A percentile compares a stretch with the other conserved stretches of the same genome.
Evolutionary conservation across 2,797 vertebrate genomes (phyloP).

Genomic region (Esox masquinongy): DNA sequence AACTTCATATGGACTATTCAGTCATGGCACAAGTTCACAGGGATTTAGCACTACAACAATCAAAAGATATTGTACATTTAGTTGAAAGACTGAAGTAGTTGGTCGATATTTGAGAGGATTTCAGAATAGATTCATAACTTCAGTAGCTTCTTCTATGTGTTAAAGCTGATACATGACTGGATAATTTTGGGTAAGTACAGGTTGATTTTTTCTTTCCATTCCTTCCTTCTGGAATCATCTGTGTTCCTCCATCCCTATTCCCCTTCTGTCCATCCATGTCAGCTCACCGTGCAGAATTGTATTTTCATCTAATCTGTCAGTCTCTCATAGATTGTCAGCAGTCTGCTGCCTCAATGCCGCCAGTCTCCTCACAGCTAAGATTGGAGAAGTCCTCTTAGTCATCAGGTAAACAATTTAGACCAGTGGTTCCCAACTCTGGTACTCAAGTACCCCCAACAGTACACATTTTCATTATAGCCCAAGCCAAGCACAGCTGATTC

Average conservation of each 20-base stretch:
- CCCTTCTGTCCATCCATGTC: constrained; percentile 72
- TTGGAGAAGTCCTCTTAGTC: constrained; percentile 71
- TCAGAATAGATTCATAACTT: not conserved
- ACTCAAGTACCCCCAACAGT: too few relatives aligned
- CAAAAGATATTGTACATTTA: not conserved
- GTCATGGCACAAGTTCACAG: not conserved
- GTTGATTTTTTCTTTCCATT: constrained; percentile 24
- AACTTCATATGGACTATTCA: not conserved
- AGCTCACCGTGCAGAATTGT: constrained; percentile 64
- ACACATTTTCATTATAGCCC: too few relatives aligned
- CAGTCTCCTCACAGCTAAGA: constrained; percentile 86
- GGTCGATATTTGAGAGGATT: not conserved
- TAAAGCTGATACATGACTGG: not conserved
- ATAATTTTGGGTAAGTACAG: not conserved
- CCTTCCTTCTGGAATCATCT: constrained; percentile 64
- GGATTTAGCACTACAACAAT: not conserved
- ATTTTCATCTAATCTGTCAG: constrained; percentile 89
- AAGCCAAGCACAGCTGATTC: too few relatives aligned
- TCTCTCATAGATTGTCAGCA: constrained; percentile 97
- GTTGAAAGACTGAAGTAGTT: not conserved
- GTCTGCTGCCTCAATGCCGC: constrained; percentile 90
- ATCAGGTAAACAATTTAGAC: constrained; percentile 77
- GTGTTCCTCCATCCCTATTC: not conserved
- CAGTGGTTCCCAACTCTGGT: not conserved
- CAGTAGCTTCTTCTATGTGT: not conserved